Percentiles rank a stretch among this genome's conserved stretches.
These are phyloP conservation scores for Argentina silus DNA, from an alignment of 2,797 vertebrate species.

Conservation along the genomic window DNA sequence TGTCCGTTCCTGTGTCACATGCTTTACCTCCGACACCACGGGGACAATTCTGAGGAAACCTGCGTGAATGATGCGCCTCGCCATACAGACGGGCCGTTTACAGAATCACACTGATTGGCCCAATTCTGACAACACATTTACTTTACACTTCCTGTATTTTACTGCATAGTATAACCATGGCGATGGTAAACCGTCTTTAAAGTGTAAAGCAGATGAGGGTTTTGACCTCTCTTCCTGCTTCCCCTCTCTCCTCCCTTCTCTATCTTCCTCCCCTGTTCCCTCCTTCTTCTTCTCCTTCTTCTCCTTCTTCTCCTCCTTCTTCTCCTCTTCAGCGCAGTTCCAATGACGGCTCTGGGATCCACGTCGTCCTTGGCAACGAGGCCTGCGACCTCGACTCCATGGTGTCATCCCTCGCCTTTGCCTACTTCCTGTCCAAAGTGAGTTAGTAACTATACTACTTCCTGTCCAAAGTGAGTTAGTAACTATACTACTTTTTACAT, in stretches of 20 bases:
- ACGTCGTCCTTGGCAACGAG: slow-evolving; percentile 85
- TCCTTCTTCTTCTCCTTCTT: background rate
- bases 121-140: too few species aligned
- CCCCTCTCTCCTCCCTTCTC: background rate
- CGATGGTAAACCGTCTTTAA: background rate
- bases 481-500: too few species aligned
- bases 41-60: too few species aligned
- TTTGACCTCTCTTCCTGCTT: background rate
- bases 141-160: background rate
- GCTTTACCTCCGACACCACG: too few species aligned
- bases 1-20: too few species aligned
- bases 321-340: slow-evolving; percentile 20
- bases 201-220: background rate
- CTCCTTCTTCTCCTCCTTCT: background rate
- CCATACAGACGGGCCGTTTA: too few species aligned
- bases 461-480: background rate
- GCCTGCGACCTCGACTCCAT: slow-evolving; percentile 87
- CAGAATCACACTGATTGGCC: too few species aligned
- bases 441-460: slow-evolving; percentile 36
- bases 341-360: slow-evolving; percentile 61
- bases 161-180: background rate
- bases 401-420: slow-evolving; percentile 81
- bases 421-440: slow-evolving; percentile 84
- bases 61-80: too few species aligned
- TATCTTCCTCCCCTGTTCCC: background rate